These are phyloP conservation scores for Chirona hameri DNA, from an alignment of 2,888 invertebrate genomes.

Conservation along the genomic window DNA sequence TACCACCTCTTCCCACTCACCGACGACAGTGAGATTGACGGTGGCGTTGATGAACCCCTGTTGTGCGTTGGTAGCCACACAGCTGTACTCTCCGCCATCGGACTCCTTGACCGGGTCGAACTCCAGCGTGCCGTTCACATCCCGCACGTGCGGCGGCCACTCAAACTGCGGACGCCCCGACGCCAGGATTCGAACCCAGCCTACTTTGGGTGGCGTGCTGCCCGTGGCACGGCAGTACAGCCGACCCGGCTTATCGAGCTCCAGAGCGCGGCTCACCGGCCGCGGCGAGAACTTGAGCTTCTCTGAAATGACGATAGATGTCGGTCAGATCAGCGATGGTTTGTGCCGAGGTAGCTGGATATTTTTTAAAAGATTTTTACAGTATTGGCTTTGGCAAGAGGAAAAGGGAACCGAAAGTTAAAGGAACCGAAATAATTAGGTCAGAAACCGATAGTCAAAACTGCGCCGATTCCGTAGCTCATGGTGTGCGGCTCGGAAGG, in stretches of 20 bases:
- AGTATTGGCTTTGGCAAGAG: no score
- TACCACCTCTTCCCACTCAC: conserved; percentile 52
- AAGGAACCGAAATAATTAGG: no score
- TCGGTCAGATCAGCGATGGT: conserved; percentile 35
- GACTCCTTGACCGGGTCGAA: conserved; percentile 68
- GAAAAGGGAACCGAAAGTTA: no score
- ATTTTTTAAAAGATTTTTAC: no score
- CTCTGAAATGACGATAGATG: conserved; percentile 7
- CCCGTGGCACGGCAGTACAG: conserved; percentile 90
- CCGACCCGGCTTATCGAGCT: conserved; percentile 60
- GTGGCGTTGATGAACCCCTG: conserved; percentile 78
- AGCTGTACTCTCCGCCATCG: conserved; percentile 76
- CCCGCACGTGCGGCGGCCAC: neutral
- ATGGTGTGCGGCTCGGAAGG: no score
- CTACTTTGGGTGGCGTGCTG: conserved; percentile 60
- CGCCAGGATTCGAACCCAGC: conserved; percentile 61
- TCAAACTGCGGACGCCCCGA: neutral
- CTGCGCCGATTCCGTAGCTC: no score
- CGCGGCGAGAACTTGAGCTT: conserved; percentile 35
- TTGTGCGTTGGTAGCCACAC: conserved; percentile 71
- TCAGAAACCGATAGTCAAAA: no score
- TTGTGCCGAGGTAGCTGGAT: no score
- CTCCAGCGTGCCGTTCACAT: conserved; percentile 70
- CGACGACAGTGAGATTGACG: conserved; percentile 76
- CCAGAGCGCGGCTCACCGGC: conserved; percentile 33